Conservation (phyloP, 2,888 invertebrate species). For the Lottia gigantea region DNA sequence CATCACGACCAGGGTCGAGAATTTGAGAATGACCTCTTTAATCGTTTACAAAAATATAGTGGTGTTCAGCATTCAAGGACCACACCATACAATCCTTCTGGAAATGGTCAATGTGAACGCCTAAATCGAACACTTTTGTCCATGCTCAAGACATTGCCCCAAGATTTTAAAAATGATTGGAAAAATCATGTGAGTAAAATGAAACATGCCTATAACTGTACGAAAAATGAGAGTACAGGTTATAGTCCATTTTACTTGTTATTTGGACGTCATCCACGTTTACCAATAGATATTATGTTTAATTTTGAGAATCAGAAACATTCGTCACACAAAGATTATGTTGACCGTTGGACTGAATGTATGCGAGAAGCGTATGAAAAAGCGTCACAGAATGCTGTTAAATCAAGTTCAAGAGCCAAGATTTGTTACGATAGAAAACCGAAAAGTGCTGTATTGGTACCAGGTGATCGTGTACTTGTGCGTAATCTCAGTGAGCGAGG, state of each 20-base stretch:
- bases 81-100: no score
- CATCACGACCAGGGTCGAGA: no score
- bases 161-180: no score
- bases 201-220: constrained; percentile 39
- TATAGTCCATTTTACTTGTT: constrained; percentile 30
- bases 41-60: no score
- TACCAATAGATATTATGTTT: constrained; percentile 23
- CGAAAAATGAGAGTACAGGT: constrained; percentile 29
- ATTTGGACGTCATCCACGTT: constrained; percentile 24
- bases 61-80: no score
- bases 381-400: neutral
- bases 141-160: no score
- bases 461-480: neutral
- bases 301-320: neutral
- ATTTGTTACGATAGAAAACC: neutral
- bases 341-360: neutral
- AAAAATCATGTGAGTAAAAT: no score
- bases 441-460: neutral
- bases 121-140: no score
- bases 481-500: neutral
- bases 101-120: no score
- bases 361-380: neutral
- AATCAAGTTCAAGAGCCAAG: neutral
- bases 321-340: neutral
- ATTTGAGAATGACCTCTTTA: no score